phyloP scores from a whole-genome alignment of 1,140 invertebrate species.

The Elymnias hypermnestra region DNA sequence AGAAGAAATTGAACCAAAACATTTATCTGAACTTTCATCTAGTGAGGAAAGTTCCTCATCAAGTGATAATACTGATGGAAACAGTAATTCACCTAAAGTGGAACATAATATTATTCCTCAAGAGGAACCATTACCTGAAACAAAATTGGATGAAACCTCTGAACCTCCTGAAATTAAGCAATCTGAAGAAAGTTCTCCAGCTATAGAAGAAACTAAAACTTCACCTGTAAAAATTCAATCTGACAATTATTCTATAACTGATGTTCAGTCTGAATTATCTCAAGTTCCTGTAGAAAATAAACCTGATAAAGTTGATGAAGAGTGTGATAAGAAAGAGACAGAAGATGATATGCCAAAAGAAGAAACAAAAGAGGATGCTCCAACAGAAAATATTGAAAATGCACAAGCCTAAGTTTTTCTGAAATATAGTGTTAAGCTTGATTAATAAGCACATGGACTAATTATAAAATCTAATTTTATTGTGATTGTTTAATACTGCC shows the following conservation, averaged over 20 bases:
- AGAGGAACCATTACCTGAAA: slow-evolving; percentile 31
- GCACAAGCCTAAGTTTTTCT: slow-evolving; percentile 17
- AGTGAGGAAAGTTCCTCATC: slow-evolving; percentile 69
- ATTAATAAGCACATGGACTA: too few species aligned
- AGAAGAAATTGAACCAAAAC: slow-evolving; percentile 46
- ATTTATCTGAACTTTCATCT: slow-evolving; percentile 49
- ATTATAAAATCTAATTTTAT: too few species aligned
- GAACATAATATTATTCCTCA: slow-evolving; percentile 36
- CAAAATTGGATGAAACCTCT: slow-evolving; percentile 24
- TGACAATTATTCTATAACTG: slow-evolving; percentile 64
- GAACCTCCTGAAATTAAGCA: slow-evolving; percentile 13
- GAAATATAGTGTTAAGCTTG: too few species aligned
- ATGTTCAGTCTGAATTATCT: slow-evolving; percentile 58
- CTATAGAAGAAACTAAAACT: slow-evolving; percentile 5
- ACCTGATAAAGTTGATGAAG: slow-evolving; percentile 8
- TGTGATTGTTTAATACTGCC: background rate
- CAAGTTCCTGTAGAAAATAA: slow-evolving; percentile 23
- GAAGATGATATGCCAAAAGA: slow-evolving; percentile 20
- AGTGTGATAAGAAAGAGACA: slow-evolving; percentile 5
- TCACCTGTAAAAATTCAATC: slow-evolving; percentile 32
- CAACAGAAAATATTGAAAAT: slow-evolving; percentile 4
- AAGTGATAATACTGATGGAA: slow-evolving; percentile 66
- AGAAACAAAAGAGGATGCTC: slow-evolving; percentile 13
- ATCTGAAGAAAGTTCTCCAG: slow-evolving; percentile 13
- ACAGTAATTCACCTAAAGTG: slow-evolving; percentile 60